phyloP scores from a whole-genome alignment of 2,113 vertebrate species.

The Malurus melanocephalus region DNA sequence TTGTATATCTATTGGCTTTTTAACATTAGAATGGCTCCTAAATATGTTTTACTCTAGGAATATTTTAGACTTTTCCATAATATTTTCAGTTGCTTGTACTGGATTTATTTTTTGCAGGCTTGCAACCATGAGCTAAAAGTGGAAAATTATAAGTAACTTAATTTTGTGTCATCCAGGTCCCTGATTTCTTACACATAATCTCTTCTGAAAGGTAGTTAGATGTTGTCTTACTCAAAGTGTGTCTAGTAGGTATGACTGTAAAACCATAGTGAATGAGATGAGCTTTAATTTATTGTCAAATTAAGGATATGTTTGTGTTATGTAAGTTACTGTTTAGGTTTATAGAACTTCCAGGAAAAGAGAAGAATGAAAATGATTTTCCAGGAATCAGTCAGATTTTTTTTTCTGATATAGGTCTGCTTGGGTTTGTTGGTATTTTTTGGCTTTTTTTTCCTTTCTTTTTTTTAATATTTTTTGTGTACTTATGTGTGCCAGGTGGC shows the following conservation, averaged over 20 bases:
- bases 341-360: background rate
- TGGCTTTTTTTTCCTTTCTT: fast-evolving
- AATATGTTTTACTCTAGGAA: background rate
- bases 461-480: too few relatives aligned
- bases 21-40: background rate
- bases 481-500: background rate
- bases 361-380: background rate
- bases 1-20: background rate
- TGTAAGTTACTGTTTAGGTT: background rate
- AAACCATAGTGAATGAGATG: background rate
- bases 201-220: background rate
- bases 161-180: background rate
- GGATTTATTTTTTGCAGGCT: background rate
- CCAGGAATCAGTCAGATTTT: background rate
- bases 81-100: background rate
- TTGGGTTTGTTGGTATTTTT: background rate
- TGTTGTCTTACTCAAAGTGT: background rate
- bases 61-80: background rate
- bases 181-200: background rate
- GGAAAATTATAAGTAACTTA: background rate
- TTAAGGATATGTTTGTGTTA: background rate
- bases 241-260: background rate
- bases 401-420: fast-evolving
- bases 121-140: background rate
- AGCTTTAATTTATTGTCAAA: background rate